Evolutionary conservation across 2,888 invertebrate genomes (phyloP).

Genomic region (Ectemnius lituratus): DNA sequence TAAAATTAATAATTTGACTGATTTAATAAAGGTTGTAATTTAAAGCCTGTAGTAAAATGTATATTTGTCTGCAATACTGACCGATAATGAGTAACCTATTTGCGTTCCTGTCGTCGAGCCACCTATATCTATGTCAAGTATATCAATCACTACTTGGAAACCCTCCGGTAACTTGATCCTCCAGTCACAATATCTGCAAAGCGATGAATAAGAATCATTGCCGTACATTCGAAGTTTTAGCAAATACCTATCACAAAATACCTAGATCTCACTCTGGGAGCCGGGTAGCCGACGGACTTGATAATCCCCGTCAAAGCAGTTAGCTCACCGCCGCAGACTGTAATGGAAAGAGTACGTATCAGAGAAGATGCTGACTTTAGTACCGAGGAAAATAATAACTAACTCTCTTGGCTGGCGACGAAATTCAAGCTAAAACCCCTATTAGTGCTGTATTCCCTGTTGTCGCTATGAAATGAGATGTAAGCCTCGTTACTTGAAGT

Average conservation of each 20-base stretch:
- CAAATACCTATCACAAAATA: background rate
- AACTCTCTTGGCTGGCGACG: conserved; percentile 79
- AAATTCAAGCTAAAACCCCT: conserved; percentile 83
- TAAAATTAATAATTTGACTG: background rate
- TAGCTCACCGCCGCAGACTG: conserved; percentile 85
- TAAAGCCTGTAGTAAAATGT: background rate
- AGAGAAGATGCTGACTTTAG: background rate
- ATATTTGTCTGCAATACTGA: conserved; percentile 3
- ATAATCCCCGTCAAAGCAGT: conserved; percentile 84
- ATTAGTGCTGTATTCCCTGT: conserved; percentile 70
- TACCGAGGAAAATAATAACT: conserved; percentile 12
- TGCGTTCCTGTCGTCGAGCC: rapidly evolving
- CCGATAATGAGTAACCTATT: conserved; percentile 30
- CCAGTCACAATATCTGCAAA: conserved; percentile 83
- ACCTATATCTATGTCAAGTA: conserved; percentile 81
- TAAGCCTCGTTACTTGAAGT: conserved; percentile 80
- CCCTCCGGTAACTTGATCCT: conserved; percentile 83
- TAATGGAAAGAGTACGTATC: conserved; percentile 46
- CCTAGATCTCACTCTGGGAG: conserved; percentile 52
- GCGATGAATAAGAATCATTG: background rate
- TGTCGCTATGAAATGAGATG: conserved; percentile 80
- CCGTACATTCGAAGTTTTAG: conserved; percentile 7
- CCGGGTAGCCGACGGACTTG: conserved; percentile 86
- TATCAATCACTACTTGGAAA: conserved; percentile 82
- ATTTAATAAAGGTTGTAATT: background rate